A percentile compares a stretch with the other conserved stretches of the same genome.
Conservation (phyloP, 2,888 invertebrate genomes). For the Automeris io region DNA sequence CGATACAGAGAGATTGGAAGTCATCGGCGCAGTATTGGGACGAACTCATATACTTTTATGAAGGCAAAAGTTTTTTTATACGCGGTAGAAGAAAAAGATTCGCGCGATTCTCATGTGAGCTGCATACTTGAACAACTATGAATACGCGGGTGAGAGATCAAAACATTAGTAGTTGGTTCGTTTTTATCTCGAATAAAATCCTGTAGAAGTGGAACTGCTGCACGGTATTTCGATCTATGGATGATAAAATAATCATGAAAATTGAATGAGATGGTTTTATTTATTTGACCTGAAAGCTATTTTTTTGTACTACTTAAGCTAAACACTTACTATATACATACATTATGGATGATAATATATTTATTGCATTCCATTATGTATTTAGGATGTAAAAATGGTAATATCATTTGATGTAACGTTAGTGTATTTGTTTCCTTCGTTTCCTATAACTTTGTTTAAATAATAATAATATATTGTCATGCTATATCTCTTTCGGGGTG, state of each 20-base stretch:
- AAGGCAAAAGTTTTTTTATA: slow-evolving; percentile 68
- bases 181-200: slow-evolving; percentile 40
- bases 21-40: slow-evolving; percentile 72
- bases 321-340: too few relatives aligned
- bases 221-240: slow-evolving; percentile 24
- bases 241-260: slow-evolving; percentile 21
- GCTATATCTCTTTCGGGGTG: too few relatives aligned
- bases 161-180: slow-evolving; percentile 47
- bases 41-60: slow-evolving; percentile 75
- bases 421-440: too few relatives aligned
- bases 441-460: too few relatives aligned
- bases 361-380: too few relatives aligned
- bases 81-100: slow-evolving; percentile 66
- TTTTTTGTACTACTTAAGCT: slow-evolving; percentile 10
- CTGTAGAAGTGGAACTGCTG: slow-evolving; percentile 26
- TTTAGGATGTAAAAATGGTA: too few relatives aligned
- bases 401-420: too few relatives aligned
- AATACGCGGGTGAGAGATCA: slow-evolving; percentile 41
- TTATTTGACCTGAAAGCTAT: slow-evolving; percentile 14
- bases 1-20: slow-evolving; percentile 71
- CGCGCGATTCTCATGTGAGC: slow-evolving; percentile 47
- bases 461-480: too few relatives aligned
- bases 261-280: slow-evolving; percentile 16
- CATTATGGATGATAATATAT: too few relatives aligned
- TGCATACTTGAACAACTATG: slow-evolving; percentile 51